A percentile compares a stretch with the other conserved stretches of the same genome.
phyloP scores from a whole-genome alignment of 2,113 vertebrate species.

The Jaculus jaculus region DNA sequence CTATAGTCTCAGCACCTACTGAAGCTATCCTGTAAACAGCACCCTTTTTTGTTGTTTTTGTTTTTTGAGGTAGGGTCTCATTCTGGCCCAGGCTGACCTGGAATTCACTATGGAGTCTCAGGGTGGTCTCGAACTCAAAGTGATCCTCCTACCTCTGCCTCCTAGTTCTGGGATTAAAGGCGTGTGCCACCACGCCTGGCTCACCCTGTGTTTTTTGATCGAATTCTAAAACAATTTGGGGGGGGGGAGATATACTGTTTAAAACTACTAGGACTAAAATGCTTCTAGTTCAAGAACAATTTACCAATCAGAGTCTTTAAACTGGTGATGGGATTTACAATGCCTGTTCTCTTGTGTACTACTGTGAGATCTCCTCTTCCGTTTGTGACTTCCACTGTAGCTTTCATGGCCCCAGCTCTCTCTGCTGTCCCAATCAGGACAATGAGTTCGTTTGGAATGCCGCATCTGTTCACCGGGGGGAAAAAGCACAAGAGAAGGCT shows the following conservation, averaged over 20 bases:
- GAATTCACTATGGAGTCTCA: too few species aligned
- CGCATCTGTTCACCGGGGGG: slow-evolving; percentile 88
- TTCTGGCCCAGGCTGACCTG: too few species aligned
- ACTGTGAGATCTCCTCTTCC: slow-evolving; percentile 90
- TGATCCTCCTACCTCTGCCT: too few species aligned
- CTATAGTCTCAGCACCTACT: background rate
- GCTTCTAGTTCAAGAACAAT: slow-evolving; percentile 66
- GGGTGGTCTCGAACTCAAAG: too few species aligned
- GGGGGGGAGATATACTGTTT: slow-evolving; percentile 29
- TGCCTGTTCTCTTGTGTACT: slow-evolving; percentile 92
- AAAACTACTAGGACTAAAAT: slow-evolving; percentile 42
- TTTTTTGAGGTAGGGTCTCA: too few species aligned
- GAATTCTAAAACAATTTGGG: slow-evolving; percentile 32
- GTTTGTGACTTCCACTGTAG: slow-evolving; percentile 88
- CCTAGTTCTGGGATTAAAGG: too few species aligned
- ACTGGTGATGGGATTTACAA: slow-evolving; percentile 83
- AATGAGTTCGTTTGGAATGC: slow-evolving; percentile 88
- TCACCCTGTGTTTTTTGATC: background rate
- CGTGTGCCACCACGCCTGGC: too few species aligned
- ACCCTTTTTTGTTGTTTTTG: too few species aligned
- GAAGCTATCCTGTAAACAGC: background rate
- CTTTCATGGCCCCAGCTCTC: slow-evolving; percentile 89
- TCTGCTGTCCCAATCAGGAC: slow-evolving; percentile 88
- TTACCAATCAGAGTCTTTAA: slow-evolving; percentile 90
- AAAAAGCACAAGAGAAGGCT: background rate